Conservation (phyloP, 2,888 invertebrate genomes). For the Eurytoma californica region DNA sequence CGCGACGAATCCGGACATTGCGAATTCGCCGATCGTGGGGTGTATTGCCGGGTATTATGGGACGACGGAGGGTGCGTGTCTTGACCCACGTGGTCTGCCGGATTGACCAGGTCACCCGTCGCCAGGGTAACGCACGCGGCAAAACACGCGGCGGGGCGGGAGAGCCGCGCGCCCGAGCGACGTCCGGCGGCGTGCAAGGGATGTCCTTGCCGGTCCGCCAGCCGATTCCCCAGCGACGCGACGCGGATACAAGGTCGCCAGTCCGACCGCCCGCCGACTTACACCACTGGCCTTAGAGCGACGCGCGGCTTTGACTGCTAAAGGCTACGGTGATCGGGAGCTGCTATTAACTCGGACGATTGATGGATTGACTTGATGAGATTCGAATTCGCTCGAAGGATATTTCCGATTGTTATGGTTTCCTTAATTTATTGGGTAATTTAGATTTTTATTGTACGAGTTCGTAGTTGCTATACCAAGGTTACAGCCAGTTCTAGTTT, state of each 20-base stretch:
- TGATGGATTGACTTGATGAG: no score
- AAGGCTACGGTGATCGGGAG: no score
- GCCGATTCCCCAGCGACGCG: conserved; percentile 1
- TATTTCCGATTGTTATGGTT: no score
- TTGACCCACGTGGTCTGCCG: conserved; percentile 70
- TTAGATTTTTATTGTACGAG: no score
- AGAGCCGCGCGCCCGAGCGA: background rate
- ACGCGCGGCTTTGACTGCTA: background rate
- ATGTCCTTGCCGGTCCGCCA: conserved; percentile 29
- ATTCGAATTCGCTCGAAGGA: no score
- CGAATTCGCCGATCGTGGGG: conserved; percentile 35
- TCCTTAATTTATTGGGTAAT: no score
- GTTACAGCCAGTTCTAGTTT: no score
- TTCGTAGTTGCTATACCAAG: no score
- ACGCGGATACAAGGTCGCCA: conserved; percentile 37
- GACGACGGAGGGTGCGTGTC: background rate
- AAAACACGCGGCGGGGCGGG: conserved; percentile 32
- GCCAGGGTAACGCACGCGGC: conserved; percentile 66
- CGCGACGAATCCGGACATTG: background rate
- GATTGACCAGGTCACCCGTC: conserved; percentile 73
- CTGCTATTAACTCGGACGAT: no score
- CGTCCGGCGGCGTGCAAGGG: background rate
- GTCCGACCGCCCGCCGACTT: background rate
- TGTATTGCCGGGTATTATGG: background rate
- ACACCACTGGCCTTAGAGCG: background rate